Base-by-base conservation (phyloP, 2,888 invertebrate species). In the Callyntrura sp. region DNA sequence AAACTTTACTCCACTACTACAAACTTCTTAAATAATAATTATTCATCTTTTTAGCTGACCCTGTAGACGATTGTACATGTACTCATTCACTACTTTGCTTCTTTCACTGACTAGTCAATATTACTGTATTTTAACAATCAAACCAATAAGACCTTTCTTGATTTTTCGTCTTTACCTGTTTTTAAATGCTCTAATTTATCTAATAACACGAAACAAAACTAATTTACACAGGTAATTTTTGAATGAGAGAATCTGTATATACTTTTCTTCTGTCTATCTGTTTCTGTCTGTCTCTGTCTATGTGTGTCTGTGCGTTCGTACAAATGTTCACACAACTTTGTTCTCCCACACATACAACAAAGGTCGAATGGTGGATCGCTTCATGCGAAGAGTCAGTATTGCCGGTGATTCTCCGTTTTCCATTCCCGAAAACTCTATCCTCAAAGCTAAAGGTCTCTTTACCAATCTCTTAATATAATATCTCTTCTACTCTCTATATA, bases 351-450 rank as follows among this genome's bases (percentile, higher is more conserved):
- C 65, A 57, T 57, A 60, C 86, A 88, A 90, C 91, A 86, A 92
- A 92, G 93, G 92, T 93, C 93, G 93, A 92, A 92, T 92, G 92
- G 92, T 93, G 93, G 93, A 93, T 92, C 93, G 93, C 85, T 93
- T 93, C 92, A 93, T 93, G 93, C 89, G 93, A 85, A 90, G 93
- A 86, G 93, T 93, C 88, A 91, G 91, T 90, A 93, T 93, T 91
- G 93, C 93, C 85, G 93, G 93, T 81, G 93, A 93, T 91, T 92
- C 93, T 92, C 93, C 93, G 91, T 93, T 93, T 92, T 91, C 93
- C 88, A 93, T 93, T 89, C 92, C 93, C 89, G 93, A 93, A 93
- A 93, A 93, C 91, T 92, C 93, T 92, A 92, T 93, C 91, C 93
- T 93, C 93, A 93, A 93, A 92, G 92, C 92, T 28, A 93, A 93